These are phyloP conservation scores for Grallaria varia DNA, from an alignment of 2,113 vertebrate species.

Conservation along the genomic window DNA sequence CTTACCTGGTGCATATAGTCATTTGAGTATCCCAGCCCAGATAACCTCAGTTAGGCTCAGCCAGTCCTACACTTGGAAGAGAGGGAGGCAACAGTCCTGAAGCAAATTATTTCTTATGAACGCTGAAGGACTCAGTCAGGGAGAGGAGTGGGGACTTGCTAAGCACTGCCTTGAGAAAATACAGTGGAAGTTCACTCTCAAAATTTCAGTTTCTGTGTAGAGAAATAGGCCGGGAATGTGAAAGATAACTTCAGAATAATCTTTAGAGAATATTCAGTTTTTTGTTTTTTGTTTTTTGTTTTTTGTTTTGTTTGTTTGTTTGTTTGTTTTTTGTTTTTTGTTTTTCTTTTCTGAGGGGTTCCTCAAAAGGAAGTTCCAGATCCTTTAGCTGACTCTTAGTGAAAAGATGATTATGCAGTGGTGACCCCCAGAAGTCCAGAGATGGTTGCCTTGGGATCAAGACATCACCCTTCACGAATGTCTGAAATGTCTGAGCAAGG, in stretches of 20 bases:
- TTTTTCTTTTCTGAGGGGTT: neutral
- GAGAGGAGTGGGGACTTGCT: neutral
- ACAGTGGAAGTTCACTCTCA: neutral
- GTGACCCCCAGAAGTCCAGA: neutral
- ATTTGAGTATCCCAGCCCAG: neutral
- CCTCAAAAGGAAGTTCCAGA: neutral
- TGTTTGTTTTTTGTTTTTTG: no score
- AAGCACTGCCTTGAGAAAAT: neutral
- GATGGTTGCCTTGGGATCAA: neutral
- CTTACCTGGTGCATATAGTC: neutral
- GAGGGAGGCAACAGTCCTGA: neutral
- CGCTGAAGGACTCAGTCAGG: neutral
- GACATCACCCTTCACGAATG: rapidly evolving
- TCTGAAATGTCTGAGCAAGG: neutral
- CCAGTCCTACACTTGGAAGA: neutral
- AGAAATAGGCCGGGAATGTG: neutral
- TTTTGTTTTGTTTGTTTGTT: no score
- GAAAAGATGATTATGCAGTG: neutral
- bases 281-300: no score
- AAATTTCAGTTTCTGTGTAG: neutral
- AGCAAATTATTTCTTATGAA: neutral
- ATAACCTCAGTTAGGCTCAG: neutral
- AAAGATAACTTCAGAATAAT: neutral
- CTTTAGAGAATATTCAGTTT: neutral
- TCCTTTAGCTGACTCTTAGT: neutral